phyloP scores from a whole-genome alignment of 2,113 vertebrate genomes.

The Tenebrosternarchus preto region DNA sequence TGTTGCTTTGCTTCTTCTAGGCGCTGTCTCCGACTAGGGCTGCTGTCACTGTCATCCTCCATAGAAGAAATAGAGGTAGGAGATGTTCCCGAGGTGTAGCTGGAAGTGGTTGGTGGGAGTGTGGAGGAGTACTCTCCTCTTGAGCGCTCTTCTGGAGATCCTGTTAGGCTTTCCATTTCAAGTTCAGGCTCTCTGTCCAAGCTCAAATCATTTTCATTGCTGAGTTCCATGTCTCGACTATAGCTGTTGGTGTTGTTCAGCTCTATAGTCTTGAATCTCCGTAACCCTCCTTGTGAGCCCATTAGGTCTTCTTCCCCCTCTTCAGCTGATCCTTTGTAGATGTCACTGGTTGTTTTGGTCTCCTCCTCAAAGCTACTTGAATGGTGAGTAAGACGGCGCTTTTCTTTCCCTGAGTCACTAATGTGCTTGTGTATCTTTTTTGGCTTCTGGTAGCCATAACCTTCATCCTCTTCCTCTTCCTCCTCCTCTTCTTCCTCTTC shows the following conservation, averaged over 20 bases:
- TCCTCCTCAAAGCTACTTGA: conserved; percentile 86
- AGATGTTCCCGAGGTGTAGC: conserved; percentile 92
- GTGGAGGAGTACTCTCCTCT: conserved; percentile 95
- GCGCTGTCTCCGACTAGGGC: conserved; percentile 91
- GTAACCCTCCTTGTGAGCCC: conserved; percentile 86
- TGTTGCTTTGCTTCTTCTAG: conserved; percentile 97
- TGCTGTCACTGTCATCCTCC: conserved; percentile 98
- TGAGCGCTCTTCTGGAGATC: conserved; percentile 93
- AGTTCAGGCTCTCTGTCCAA: conserved; percentile 93
- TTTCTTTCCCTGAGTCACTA: conserved; percentile 84
- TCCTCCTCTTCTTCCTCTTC: conserved; percentile 75
- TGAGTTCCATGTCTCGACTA: conserved; percentile 83
- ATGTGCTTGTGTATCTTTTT: conserved; percentile 82
- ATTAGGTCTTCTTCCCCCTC: conserved; percentile 79
- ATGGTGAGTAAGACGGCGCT: conserved; percentile 82
- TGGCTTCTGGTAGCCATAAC: conserved; percentile 73
- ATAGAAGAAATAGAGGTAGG: conserved; percentile 96
- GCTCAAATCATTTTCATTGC: conserved; percentile 81
- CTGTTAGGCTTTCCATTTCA: conserved; percentile 97
- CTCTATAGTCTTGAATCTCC: conserved; percentile 97
- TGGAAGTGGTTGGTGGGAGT: conserved; percentile 90
- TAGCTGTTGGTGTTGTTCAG: conserved; percentile 92
- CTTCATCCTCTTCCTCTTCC: conserved; percentile 86
- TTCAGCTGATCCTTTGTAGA: conserved; percentile 73
- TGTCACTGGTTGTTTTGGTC: conserved; percentile 77